Percentiles rank a stretch among this genome's conserved stretches.
Conservation (phyloP, 2,888 invertebrate genomes). For the Chymomyza caudatula region DNA sequence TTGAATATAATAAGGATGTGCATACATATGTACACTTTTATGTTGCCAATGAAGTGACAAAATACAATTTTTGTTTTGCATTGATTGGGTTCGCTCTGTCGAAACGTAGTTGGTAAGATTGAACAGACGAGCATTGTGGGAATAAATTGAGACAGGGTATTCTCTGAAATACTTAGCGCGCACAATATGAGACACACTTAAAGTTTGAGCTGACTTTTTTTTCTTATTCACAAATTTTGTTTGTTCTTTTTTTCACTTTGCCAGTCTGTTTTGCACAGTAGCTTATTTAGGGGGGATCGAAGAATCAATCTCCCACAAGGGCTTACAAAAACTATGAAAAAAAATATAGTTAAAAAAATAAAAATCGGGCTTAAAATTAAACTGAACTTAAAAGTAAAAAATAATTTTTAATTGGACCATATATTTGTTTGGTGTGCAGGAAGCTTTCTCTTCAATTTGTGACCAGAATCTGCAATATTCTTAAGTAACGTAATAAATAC, state of each 20-base stretch:
- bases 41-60: conserved; percentile 70
- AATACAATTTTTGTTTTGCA: conserved; percentile 65
- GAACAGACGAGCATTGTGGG: conserved; percentile 64
- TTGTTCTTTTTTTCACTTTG: conserved; percentile 5
- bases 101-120: conserved; percentile 37
- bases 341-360: too few relatives aligned
- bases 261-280: background rate
- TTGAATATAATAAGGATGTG: conserved; percentile 2
- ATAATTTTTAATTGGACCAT: too few relatives aligned
- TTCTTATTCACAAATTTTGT: conserved; percentile 18
- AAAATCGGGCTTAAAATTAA: too few relatives aligned
- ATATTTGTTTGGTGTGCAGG: too few relatives aligned
- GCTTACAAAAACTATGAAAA: too few relatives aligned
- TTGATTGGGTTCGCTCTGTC: conserved; percentile 61
- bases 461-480: too few relatives aligned
- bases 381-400: too few relatives aligned
- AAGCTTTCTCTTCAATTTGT: too few relatives aligned
- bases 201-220: conserved; percentile 63
- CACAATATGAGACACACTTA: conserved; percentile 31
- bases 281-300: too few relatives aligned
- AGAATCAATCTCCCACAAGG: too few relatives aligned
- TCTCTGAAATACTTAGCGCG: background rate
- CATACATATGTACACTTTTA: conserved; percentile 63
- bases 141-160: background rate
- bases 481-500: too few relatives aligned